Evolutionary conservation across 2,797 vertebrate genomes (phyloP), one percentile per base, ranked within the genome.

Genomic region (Myripristis jacobus): DNA sequence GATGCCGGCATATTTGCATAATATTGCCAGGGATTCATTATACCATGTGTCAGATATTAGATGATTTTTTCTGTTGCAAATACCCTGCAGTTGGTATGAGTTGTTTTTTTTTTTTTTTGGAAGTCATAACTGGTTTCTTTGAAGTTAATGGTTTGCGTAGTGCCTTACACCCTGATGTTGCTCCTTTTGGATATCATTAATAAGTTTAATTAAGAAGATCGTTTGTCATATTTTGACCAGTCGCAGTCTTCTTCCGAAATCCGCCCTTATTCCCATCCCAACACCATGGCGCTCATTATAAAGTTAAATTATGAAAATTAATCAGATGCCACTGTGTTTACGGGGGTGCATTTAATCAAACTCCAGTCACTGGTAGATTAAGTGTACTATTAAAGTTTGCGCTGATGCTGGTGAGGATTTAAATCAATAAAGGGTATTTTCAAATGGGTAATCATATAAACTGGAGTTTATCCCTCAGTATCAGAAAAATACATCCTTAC

Each of bases 241-340:
- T 46, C 65, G 47, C 25, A 41, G 38, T 54, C 10, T 43, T 70
- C 18, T 19, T 52, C 36, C 16, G 8, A 29, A 60, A 78, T 61
- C 10, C 38, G 36, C 25, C 41, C 52, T 21, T 56, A 21, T 34
- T 50, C 36, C 22, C 18, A 46, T 6, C n/a, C 22, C 29, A 12
- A 34, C 24, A 38, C 51, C n/a, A 22, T 11, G 29, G 29, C 51
- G 69, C 38, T 15, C 25, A 69, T 73, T 67, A 71, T 36, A 34
- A 34, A 61, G 18, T 69, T n/a, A 60, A 70, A 74, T 67, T 8
- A 64, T 29, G 34, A 60, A 62, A 71, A 70, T 74, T 13, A 70
- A 74, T 66, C 21, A 70, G 46, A 56, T 10, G 16, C 25, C 19
- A 15, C 31, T 2, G 3, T 31, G 62, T 65, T 70, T 24, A 46